Evolutionary conservation across 2,113 vertebrate genomes (phyloP).

Genomic region (Irena cyanogastra): DNA sequence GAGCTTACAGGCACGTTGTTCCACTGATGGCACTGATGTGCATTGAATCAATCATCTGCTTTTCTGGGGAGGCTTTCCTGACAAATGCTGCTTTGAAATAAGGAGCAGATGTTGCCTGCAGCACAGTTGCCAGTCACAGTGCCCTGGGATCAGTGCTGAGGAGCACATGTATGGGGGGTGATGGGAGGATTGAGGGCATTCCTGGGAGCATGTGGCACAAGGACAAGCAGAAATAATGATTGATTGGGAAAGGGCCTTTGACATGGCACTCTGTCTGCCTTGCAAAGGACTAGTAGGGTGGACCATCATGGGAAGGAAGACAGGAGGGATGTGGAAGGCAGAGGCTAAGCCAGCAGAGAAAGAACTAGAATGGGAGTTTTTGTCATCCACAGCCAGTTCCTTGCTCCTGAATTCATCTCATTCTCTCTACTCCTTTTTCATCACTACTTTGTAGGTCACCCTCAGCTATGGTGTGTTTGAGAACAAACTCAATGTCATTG

Average conservation of each 20-base stretch:
- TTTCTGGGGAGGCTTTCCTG: neutral
- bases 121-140: neutral
- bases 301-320: neutral
- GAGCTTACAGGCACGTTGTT: neutral
- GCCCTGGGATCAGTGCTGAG: neutral
- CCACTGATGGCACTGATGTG: neutral
- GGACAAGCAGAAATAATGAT: neutral
- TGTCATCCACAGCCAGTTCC: neutral
- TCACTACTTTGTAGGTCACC: conserved; percentile 78
- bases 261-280: neutral
- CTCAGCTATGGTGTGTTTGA: conserved; percentile 90
- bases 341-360: neutral
- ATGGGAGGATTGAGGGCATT: neutral
- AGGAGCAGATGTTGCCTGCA: neutral
- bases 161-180: neutral
- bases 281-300: neutral
- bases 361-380: neutral
- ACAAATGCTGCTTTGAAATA: neutral
- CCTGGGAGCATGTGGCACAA: neutral
- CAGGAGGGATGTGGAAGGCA: neutral
- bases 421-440: neutral
- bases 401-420: neutral
- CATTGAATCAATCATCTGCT: neutral
- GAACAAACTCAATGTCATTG: conserved; percentile 86
- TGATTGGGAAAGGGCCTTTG: neutral